Conservation (phyloP, 2,888 invertebrate species). For the Iphiclides podalirius region DNA sequence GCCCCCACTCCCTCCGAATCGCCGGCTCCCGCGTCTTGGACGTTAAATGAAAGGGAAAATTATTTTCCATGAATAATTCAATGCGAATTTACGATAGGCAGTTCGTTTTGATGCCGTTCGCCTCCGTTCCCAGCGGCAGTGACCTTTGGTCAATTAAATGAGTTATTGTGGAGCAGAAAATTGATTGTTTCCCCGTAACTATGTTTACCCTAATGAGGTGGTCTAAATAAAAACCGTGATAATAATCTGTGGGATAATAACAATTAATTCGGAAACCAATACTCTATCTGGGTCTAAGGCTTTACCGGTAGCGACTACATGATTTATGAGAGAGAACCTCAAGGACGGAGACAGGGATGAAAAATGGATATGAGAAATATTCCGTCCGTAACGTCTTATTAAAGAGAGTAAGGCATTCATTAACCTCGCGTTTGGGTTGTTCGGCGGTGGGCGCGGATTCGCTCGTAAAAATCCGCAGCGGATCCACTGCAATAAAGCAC, state of each 20-base stretch:
- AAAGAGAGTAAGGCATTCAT: constrained; percentile 34
- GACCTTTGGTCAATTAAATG: constrained; percentile 1
- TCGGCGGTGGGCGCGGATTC: constrained; percentile 41
- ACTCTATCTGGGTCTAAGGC: too few relatives aligned
- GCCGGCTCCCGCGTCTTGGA: constrained; percentile 22
- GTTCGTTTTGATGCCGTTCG: neutral
- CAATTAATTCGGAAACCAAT: too few relatives aligned
- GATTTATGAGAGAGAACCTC: too few relatives aligned
- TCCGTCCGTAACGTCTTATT: too few relatives aligned
- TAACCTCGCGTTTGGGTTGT: constrained; percentile 30
- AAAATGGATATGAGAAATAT: too few relatives aligned
- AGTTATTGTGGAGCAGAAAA: neutral
- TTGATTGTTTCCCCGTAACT: too few relatives aligned
- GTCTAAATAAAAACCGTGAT: too few relatives aligned
- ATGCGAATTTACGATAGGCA: constrained; percentile 17
- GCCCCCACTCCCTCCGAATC: constrained; percentile 30
- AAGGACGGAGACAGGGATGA: too few relatives aligned
- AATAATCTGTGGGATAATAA: too few relatives aligned
- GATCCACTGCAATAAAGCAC: constrained; percentile 57
- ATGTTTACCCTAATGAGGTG: too few relatives aligned
- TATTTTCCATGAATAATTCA: constrained; percentile 41
- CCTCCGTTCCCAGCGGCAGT: neutral
- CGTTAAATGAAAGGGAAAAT: constrained; percentile 40
- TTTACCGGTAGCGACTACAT: too few relatives aligned
- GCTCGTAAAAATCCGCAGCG: constrained; percentile 66